A percentile compares a stretch with the other conserved stretches of the same genome.
phyloP scores from a whole-genome alignment of 2,797 vertebrate genomes.

The Nyctalus aviator region DNA sequence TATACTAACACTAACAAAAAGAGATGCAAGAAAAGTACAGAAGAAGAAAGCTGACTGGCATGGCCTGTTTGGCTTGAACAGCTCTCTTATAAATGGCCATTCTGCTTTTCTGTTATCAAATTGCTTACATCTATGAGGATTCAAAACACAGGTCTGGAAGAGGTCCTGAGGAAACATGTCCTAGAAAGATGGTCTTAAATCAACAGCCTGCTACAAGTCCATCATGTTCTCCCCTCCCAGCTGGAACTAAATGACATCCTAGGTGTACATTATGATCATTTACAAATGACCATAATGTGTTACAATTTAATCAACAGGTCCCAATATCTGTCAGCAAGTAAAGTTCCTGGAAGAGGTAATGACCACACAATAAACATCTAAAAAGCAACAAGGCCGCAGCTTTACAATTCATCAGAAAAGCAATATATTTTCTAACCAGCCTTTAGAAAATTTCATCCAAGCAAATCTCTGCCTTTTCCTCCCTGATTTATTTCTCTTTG shows the following conservation, averaged over 20 bases:
- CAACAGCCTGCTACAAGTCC: neutral
- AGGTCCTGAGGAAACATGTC: neutral
- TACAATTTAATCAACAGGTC: neutral
- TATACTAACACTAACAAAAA: neutral
- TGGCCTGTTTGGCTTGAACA: neutral
- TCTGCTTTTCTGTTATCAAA: neutral
- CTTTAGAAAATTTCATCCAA: neutral
- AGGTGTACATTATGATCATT: neutral
- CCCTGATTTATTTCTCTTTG: neutral
- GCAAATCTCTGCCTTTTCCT: neutral
- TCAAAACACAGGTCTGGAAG: neutral
- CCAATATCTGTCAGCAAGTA: neutral
- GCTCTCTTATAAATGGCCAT: neutral
- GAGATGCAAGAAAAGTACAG: neutral
- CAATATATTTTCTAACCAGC: neutral
- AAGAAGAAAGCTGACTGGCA: neutral
- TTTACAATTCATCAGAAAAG: conserved; percentile 12
- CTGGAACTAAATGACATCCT: neutral
- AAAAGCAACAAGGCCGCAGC: neutral
- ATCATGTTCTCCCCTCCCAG: neutral
- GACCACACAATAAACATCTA: neutral
- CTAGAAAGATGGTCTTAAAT: neutral
- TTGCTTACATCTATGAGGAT: neutral
- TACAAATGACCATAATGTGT: neutral
- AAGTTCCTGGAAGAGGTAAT: conserved; percentile 35